phyloP scores from a whole-genome alignment of 1,140 invertebrate genomes.

The Drosophila yakuba region DNA sequence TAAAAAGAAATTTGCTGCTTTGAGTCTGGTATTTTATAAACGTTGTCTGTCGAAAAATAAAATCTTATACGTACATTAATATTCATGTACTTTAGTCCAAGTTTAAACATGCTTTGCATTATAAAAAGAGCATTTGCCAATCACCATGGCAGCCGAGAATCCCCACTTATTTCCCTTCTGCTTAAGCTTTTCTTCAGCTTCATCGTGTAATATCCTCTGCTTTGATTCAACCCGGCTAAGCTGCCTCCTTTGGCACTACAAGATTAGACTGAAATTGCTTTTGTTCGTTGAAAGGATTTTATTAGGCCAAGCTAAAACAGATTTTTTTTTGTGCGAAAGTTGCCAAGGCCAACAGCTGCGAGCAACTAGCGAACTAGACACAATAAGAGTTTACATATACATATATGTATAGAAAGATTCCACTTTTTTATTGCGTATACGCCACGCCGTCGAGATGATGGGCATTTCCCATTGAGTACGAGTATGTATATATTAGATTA shows the following conservation, averaged over 20 bases:
- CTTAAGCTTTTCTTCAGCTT: conserved; percentile 30
- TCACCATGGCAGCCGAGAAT: neutral
- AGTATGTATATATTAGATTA: neutral
- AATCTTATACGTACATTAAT: too few relatives aligned
- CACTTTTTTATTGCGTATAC: conserved; percentile 6
- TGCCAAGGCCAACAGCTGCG: conserved; percentile 52
- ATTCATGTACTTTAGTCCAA: too few relatives aligned
- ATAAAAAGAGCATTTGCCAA: conserved; percentile 6
- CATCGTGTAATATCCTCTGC: conserved; percentile 21
- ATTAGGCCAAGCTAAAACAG: conserved; percentile 38
- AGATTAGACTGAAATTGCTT: conserved; percentile 65
- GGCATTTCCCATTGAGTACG: neutral
- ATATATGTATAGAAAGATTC: conserved; percentile 8
- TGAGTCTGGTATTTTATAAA: too few relatives aligned
- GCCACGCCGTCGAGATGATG: conserved; percentile 8
- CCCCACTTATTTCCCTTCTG: neutral
- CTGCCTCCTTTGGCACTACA: conserved; percentile 27
- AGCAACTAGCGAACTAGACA: conserved; percentile 7
- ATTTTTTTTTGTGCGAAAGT: conserved; percentile 10
- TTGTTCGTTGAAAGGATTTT: conserved; percentile 53
- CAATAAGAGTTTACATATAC: conserved; percentile 19
- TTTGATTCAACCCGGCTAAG: conserved; percentile 23
- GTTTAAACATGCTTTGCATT: too few relatives aligned
- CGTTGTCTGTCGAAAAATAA: too few relatives aligned
- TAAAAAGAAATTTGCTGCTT: too few relatives aligned